Evolutionary conservation across 2,888 invertebrate species (phyloP), one percentile per base, ranked within the genome.

Genomic region (Netelia inedita): DNA sequence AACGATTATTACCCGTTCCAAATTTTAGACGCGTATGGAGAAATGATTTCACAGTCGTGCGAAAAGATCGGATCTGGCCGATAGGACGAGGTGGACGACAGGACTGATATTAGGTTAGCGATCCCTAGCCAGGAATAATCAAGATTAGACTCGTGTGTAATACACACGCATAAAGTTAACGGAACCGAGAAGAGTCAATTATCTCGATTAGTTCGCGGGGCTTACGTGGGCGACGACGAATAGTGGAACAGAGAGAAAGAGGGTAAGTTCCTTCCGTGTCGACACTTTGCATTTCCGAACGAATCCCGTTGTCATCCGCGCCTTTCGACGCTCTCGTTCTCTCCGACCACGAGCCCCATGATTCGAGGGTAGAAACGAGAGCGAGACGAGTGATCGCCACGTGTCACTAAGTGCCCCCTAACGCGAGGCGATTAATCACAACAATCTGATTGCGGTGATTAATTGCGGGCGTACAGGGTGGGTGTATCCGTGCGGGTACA

Each of bases 341-440:
- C 5, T 11, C 14, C 53, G 19, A 57, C 9, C 57, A 57, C 14
- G 14, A 14, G 14, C 1, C 11, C 8, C 57, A 8, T 19, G 2
- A n/a, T 19, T 9, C 28, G 71, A 55, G 11, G 71, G 41, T 55
- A 35, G 55, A 43, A 79, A 74, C 71, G 78, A 65, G 78, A 79
- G 80, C 55, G 80, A 57, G 65, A 80, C 80, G 82, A 82, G 79
- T 81, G 74, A 84, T 83, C 80, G 80, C 79, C n/a, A 35, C 79
- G 65, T 86, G 82, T 82, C 82, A 75, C 72, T 73, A 79, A 84
- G 74, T 84, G 78, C 72, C 46, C 72, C 72, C 59, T 81, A 82
- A 82, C 84, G 84, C 80, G 66, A 74, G 79, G 68, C 80, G 81
- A 87, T 87, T 87, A 87, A 87, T 87, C 86, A 86, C 79, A 57